phyloP scores from a whole-genome alignment of 2,797 vertebrate genomes.

The Eulemur albifrons region DNA sequence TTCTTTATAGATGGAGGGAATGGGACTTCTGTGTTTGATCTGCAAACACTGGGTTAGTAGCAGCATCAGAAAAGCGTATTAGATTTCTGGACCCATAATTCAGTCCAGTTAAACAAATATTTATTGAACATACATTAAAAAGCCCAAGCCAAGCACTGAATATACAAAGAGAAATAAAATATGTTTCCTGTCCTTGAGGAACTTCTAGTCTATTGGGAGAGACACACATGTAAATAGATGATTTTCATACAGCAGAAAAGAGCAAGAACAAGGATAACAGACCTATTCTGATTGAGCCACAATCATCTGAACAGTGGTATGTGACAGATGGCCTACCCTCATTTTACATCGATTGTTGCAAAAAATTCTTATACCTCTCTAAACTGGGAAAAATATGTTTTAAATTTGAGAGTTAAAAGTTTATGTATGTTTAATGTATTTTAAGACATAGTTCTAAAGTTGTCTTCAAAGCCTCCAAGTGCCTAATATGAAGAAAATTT shows the following conservation, averaged over 20 bases:
- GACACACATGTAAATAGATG: background rate
- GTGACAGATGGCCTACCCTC: background rate
- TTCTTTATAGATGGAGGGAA: background rate
- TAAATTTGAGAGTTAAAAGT: slow-evolving; percentile 12
- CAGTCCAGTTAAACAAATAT: slow-evolving; percentile 39
- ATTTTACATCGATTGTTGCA: background rate
- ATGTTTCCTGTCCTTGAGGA: slow-evolving; percentile 28
- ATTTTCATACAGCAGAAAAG: background rate
- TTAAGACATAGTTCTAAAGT: slow-evolving; percentile 16
- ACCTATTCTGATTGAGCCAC: background rate
- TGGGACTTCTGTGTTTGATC: slow-evolving; percentile 17
- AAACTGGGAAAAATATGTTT: background rate
- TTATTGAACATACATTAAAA: slow-evolving; percentile 34
- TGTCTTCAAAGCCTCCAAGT: background rate
- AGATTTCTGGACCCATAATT: slow-evolving; percentile 37
- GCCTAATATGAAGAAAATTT: background rate
- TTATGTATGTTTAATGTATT: background rate
- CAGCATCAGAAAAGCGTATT: slow-evolving; percentile 14
- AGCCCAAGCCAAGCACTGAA: background rate
- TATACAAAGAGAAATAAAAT: slow-evolving; percentile 32
- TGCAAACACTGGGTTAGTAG: background rate
- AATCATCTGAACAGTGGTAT: background rate
- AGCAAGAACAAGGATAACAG: background rate
- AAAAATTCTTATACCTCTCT: background rate
- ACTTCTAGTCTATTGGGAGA: background rate